Evolutionary conservation across 2,797 vertebrate species (phyloP).

Genomic region (Phyllotis vaccarum): DNA sequence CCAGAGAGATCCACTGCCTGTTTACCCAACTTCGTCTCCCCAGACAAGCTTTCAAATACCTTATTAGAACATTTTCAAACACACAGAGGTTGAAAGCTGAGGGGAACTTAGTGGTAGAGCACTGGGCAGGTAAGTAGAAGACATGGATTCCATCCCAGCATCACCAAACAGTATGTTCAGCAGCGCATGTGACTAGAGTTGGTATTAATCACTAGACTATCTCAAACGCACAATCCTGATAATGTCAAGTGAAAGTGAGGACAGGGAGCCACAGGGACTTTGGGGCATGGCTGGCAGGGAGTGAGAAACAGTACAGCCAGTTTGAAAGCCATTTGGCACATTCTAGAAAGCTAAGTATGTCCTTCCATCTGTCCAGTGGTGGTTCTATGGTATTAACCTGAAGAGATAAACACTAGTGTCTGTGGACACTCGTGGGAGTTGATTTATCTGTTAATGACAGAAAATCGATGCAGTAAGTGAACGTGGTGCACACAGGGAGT

Average conservation of each 20-base stretch:
- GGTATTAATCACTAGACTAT: background rate
- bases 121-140: background rate
- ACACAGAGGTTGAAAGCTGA: background rate
- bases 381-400: background rate
- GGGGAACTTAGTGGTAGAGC: background rate
- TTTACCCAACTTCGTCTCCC: background rate
- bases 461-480: background rate
- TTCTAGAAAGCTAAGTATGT: background rate
- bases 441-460: background rate
- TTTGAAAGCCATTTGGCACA: background rate
- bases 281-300: background rate
- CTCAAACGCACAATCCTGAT: too few species aligned
- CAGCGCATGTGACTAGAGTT: background rate
- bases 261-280: background rate
- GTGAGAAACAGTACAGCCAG: background rate
- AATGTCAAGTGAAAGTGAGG: background rate
- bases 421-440: background rate
- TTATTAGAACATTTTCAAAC: background rate
- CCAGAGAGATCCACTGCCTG: background rate
- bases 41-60: background rate
- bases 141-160: background rate
- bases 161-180: background rate
- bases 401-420: background rate
- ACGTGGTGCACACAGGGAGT: background rate
- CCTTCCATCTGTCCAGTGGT: background rate